A percentile compares a stretch with the other conserved stretches of the same genome.
These are phyloP conservation scores for Ursus arctos DNA, from an alignment of 2,113 vertebrate genomes.

Conservation along the genomic window DNA sequence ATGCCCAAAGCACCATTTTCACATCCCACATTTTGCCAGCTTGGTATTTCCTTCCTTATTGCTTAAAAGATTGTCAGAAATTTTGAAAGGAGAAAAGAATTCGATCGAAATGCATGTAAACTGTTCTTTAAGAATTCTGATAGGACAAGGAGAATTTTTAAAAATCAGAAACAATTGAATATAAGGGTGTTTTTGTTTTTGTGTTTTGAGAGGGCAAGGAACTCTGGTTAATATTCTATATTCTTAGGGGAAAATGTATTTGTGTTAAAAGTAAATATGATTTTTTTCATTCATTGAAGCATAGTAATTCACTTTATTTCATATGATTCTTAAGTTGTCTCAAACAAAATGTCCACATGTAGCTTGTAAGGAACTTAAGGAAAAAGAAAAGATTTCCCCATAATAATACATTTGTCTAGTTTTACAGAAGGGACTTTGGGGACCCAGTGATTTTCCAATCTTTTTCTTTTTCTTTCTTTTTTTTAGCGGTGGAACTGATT, in stretches of 20 bases:
- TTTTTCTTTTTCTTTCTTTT: background rate
- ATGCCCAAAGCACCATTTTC: conserved; percentile 79
- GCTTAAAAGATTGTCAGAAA: conserved; percentile 62
- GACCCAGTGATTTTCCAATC: background rate
- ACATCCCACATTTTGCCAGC: conserved; percentile 80
- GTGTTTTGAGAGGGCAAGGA: background rate
- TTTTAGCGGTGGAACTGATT: background rate
- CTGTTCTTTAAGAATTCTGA: conserved; percentile 15
- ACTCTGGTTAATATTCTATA: background rate
- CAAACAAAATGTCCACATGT: background rate
- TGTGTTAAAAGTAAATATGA: background rate
- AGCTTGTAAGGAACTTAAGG: background rate
- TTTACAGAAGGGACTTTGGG: background rate
- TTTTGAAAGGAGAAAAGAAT: conserved; percentile 64
- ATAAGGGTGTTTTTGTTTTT: background rate
- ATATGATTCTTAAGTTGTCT: background rate
- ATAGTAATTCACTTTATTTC: background rate
- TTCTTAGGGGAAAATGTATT: background rate
- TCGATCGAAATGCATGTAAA: background rate
- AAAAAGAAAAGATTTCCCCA: background rate
- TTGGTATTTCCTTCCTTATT: conserved; percentile 80
- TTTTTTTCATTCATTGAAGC: background rate
- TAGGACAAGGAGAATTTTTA: background rate
- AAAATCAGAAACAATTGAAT: background rate
- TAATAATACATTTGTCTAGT: background rate